Base-by-base conservation (phyloP, 2,888 invertebrate species). In the Harpagoxenus sublaevis region DNA sequence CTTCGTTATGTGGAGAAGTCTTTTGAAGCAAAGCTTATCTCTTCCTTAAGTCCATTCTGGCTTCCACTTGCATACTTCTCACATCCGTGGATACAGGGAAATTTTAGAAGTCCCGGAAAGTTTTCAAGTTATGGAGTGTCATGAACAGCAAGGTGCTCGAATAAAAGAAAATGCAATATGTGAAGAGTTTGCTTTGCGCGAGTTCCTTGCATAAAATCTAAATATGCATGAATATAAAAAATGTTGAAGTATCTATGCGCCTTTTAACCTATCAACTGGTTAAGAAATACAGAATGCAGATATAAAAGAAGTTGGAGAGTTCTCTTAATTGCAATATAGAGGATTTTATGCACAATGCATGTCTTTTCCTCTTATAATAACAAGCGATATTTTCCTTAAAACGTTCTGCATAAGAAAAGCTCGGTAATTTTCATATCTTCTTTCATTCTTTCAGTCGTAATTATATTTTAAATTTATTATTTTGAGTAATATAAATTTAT, bases 1-100 rank as follows among this genome's bases (percentile, higher is more conserved):
- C 71, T 70, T 71, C 60, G 60, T 81, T 79, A 48, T 48, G 12
- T 39, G 35, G 6, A 8, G 28, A 68, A 71, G 71, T 71, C 60
- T 81, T 81, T 81, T 62, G 79, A 71, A 62, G 70, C 70, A 48
- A 79, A 42, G 79, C 60, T 81, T 81, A 81, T 81, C 71, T 81
- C 39, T 62, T 70, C 28, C 51, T 39, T 62, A 71, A 81, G 48
- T 70, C 79, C 23, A 62, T 48, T 79, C 48, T 51, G 28, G 15
- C 60, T 70, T 81, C 70, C 18, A 23, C 60, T 81, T 48, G 35
- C 70, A 62, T 79, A 79, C 48, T 81, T 23, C 28, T 62, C 60
- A 31, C 78, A 57, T 57, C 31, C 31, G 48, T 71, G 60, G 39
- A 71, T 71, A 70, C 35, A 45, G 28, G 39, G 3, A 71, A 71